Evolutionary conservation across 2,113 vertebrate species (phyloP).

Genomic region (Elephantulus edwardii): DNA sequence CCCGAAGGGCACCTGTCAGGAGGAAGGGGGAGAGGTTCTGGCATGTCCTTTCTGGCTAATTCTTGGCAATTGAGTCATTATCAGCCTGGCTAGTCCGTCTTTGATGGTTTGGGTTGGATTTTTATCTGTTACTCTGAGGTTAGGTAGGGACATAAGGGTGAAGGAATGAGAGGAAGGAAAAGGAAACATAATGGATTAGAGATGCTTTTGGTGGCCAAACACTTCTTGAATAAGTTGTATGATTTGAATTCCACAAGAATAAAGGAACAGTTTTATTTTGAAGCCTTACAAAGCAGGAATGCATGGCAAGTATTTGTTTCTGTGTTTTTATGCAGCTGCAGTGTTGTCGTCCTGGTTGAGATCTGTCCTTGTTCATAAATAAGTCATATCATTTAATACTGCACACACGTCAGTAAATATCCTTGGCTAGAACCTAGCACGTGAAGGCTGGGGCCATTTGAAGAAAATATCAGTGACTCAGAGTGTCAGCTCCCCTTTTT

Average conservation of each 20-base stretch:
- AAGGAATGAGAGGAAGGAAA: neutral
- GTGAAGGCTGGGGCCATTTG: neutral
- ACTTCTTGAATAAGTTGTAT: constrained; percentile 27
- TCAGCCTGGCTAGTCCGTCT: constrained; percentile 32
- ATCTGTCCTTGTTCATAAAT: neutral
- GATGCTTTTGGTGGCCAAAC: neutral
- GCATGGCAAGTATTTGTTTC: constrained; percentile 30
- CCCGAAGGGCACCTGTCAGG: constrained; percentile 13
- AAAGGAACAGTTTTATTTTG: constrained; percentile 18
- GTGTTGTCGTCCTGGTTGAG: neutral
- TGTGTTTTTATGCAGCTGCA: constrained; percentile 39
- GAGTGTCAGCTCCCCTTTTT: constrained; percentile 8
- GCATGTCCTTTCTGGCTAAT: neutral
- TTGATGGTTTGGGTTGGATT: neutral
- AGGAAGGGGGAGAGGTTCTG: constrained; percentile 25
- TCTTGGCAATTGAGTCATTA: neutral
- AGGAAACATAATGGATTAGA: neutral
- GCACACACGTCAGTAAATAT: neutral
- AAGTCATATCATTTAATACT: neutral
- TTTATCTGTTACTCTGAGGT: constrained; percentile 9
- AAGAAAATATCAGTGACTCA: neutral
- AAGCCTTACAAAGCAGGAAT: constrained; percentile 1
- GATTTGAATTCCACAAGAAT: constrained; percentile 23
- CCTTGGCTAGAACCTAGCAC: neutral
- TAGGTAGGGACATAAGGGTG: neutral